Evolutionary conservation across 2,797 vertebrate species (phyloP).

Genomic region (Ataeniobius toweri): DNA sequence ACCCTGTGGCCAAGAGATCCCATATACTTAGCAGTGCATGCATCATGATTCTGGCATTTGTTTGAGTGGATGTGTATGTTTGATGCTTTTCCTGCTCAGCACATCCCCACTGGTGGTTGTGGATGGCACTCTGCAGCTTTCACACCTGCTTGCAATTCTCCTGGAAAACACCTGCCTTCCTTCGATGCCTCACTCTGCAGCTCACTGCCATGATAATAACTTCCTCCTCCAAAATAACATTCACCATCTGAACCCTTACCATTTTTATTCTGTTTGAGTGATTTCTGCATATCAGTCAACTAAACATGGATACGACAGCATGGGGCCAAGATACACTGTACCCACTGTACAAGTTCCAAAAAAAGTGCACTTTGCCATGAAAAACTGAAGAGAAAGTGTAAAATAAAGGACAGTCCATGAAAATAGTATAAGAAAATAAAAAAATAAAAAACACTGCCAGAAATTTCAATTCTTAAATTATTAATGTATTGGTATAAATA

Average conservation of each 20-base stretch:
- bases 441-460: no score
- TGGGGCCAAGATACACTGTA: no score
- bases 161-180: not conserved
- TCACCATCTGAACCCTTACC: not conserved
- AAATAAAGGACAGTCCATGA: no score
- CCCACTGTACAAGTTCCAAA: no score
- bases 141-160: not conserved
- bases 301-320: no score
- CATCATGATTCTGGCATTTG: not conserved
- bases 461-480: no score
- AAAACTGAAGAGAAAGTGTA: no score
- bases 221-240: not conserved
- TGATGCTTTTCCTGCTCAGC: not conserved
- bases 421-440: no score
- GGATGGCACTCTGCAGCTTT: not conserved
- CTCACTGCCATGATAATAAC: not conserved
- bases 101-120: not conserved
- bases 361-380: no score
- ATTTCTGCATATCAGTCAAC: no score
- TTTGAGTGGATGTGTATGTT: not conserved
- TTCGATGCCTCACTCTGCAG: not conserved
- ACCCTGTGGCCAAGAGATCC: not conserved
- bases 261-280: no score
- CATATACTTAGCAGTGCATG: not conserved
- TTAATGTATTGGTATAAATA: no score